Conservation (phyloP, 1,140 invertebrate species). For the Trichonephila inaurata region DNA sequence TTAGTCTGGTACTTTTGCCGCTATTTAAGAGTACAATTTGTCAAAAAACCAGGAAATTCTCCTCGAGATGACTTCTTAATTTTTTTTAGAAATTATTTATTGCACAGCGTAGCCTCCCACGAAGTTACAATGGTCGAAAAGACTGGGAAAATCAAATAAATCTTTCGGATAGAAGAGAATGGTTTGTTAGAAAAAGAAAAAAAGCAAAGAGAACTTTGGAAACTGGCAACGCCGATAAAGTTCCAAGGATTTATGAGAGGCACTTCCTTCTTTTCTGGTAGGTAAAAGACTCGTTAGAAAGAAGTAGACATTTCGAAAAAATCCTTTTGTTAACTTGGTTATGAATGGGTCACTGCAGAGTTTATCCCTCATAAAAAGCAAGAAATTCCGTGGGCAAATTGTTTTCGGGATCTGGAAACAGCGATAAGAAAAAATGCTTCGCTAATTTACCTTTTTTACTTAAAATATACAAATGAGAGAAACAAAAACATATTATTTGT, state of each 20-base stretch:
- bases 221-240: background rate
- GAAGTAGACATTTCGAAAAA: conserved; percentile 2
- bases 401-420: background rate
- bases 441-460: too few species aligned
- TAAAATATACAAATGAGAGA: too few species aligned
- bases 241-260: background rate
- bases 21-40: too few species aligned
- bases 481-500: too few species aligned
- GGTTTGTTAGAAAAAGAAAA: background rate
- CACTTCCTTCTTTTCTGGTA: background rate
- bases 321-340: background rate
- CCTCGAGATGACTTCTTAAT: background rate
- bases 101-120: background rate
- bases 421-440: background rate
- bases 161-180: background rate
- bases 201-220: background rate
- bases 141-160: background rate
- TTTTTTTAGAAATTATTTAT: background rate
- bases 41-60: background rate
- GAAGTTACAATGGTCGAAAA: background rate
- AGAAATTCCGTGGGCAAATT: background rate
- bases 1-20: too few species aligned
- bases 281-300: background rate
- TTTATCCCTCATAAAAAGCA: too few species aligned
- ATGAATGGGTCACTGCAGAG: background rate